Evolutionary conservation across 2,888 invertebrate genomes (phyloP).

Genomic region (Cantharis flavilabris): DNA sequence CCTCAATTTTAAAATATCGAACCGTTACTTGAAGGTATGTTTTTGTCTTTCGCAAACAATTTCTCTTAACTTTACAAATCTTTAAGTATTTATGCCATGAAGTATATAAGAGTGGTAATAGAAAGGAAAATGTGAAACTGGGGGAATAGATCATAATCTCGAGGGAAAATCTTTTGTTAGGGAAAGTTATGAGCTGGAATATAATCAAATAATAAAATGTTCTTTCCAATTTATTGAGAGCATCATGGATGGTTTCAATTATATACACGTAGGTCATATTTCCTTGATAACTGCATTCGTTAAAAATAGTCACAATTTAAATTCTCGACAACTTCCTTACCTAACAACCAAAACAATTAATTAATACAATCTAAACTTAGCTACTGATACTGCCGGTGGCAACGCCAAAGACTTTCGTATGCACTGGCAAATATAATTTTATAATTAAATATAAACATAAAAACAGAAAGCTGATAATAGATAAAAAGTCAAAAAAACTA

Average conservation of each 20-base stretch:
- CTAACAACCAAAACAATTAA: no score
- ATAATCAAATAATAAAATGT: constrained; percentile 4
- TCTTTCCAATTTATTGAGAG: constrained; percentile 6
- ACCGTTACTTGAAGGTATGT: background rate
- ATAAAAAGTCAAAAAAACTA: no score
- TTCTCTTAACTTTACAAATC: background rate
- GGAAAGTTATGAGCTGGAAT: background rate
- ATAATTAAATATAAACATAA: no score
- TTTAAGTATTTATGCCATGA: background rate
- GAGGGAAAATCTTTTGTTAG: background rate
- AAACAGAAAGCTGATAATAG: no score
- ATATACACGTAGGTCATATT: background rate
- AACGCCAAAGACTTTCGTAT: no score
- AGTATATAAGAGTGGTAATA: background rate
- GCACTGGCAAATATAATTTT: no score
- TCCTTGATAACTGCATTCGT: background rate
- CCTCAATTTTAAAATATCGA: background rate
- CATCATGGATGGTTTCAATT: background rate
- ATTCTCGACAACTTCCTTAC: no score
- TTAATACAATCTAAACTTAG: no score
- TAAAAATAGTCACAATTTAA: no score
- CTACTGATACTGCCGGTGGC: no score
- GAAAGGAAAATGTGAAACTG: background rate
- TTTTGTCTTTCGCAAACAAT: background rate
- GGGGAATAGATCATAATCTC: background rate